A percentile compares a stretch with the other conserved stretches of the same genome.
phyloP scores from a whole-genome alignment of 2,888 invertebrate species.

The Margaritifera margaritifera region DNA sequence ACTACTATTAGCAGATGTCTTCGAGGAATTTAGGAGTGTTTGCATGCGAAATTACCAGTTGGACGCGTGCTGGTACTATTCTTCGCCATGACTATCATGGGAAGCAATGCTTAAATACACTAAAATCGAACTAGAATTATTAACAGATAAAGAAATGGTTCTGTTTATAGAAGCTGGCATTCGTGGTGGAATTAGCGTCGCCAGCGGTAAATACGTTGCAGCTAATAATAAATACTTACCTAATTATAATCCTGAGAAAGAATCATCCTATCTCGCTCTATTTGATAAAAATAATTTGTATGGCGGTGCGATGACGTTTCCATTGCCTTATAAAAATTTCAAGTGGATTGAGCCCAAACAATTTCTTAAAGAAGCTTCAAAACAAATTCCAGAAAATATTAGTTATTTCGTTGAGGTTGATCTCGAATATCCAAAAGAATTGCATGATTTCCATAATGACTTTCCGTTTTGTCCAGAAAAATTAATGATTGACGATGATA shows the following conservation, averaged over 20 bases:
- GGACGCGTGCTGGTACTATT: too few relatives aligned
- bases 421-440: slow-evolving; percentile 69
- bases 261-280: slow-evolving; percentile 19
- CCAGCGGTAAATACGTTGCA: slow-evolving; percentile 18
- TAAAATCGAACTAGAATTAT: too few relatives aligned
- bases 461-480: too few relatives aligned
- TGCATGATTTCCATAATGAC: slow-evolving; percentile 68
- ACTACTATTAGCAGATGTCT: too few relatives aligned
- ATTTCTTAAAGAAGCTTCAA: slow-evolving; percentile 24
- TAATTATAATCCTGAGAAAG: slow-evolving; percentile 17
- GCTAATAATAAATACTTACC: slow-evolving; percentile 33
- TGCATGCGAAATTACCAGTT: too few relatives aligned
- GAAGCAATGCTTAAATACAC: too few relatives aligned
- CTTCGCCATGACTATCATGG: too few relatives aligned
- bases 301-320: slow-evolving; percentile 47
- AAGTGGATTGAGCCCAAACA: slow-evolving; percentile 36
- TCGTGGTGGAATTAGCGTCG: slow-evolving; percentile 23
- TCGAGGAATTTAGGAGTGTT: too few relatives aligned
- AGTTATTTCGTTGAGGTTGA: too few relatives aligned
- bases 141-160: slow-evolving; percentile 27
- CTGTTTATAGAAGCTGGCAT: slow-evolving; percentile 34
- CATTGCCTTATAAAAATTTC: slow-evolving; percentile 54
- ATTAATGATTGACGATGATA: too few relatives aligned
- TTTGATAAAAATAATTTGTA: slow-evolving; percentile 24
- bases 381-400: slow-evolving; percentile 70